These are phyloP conservation scores for Antrozous pallidus DNA, from an alignment of 2,797 vertebrate genomes.

Conservation along the genomic window DNA sequence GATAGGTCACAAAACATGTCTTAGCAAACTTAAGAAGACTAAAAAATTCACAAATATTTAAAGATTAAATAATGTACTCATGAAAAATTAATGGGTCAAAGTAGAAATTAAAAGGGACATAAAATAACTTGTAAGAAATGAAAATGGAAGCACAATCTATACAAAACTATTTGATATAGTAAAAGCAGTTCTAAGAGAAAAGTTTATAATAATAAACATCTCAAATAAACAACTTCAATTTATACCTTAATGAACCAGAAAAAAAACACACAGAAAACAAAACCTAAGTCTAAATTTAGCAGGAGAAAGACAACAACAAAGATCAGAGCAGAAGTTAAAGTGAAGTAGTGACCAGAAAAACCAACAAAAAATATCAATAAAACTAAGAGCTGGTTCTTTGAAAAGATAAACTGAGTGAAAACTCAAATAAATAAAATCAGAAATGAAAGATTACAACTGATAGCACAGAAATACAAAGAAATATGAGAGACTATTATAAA, in stretches of 20 bases:
- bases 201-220: background rate
- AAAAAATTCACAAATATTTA: too few relatives aligned
- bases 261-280: too few relatives aligned
- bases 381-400: background rate
- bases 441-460: background rate
- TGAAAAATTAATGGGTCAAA: too few relatives aligned
- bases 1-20: too few relatives aligned
- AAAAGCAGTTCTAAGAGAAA: too few relatives aligned
- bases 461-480: background rate
- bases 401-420: background rate
- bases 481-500: background rate
- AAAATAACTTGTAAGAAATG: too few relatives aligned
- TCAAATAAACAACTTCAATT: background rate
- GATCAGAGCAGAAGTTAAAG: background rate
- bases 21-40: too few relatives aligned
- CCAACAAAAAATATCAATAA: background rate
- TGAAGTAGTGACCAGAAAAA: background rate
- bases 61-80: too few relatives aligned
- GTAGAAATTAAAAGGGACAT: too few relatives aligned
- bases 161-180: too few relatives aligned
- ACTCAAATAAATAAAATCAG: background rate
- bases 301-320: background rate
- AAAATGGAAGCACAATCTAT: too few relatives aligned
- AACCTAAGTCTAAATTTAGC: background rate
- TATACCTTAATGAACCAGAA: background rate